Base-by-base conservation (phyloP, 2,797 vertebrate genomes). In the Vireo griseus region DNA sequence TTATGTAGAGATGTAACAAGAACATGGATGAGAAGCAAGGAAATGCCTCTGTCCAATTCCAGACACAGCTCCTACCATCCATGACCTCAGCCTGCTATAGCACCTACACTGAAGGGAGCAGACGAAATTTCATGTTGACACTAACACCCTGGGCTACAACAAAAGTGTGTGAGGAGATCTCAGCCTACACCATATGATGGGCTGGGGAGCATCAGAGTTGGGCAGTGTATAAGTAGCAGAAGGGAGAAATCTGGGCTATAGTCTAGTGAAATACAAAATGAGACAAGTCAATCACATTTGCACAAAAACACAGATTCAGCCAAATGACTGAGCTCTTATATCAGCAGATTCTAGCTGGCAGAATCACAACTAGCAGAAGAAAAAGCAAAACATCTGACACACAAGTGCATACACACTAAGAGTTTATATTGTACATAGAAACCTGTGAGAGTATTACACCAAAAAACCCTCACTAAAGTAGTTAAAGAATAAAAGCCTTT, bases 241-340 rank as follows among this genome's bases (percentile, higher is more conserved):
- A 95, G 78, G 92, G 57, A 94, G 68, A 95, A 96, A 94, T 90
- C 75, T 92, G 87, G 85, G 45, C 78, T 90, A 31, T n/a, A 90
- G 78, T 48, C 62, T 90, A 94, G 75, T 58, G 72, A 92, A 84
- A 95, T 35, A 57, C 16, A 59, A 94, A 91, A 91, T 62, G 82
- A 94, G 91, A 80, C 75, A 85, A 85, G 85, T 83, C 84, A 74
- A 77, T 85, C 81, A 91, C 47, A 54, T 92, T 91, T 71, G 79
- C 87, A 94, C 75, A 90, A 90, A 90, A 96, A 68, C 82, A 92
- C 24, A 68, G 72, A 86, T 47, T 54, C 61, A 88, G 90, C 87
- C 94, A 94, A 90, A 74, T 58, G 65, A 77, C 52, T 50, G 71
- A 91, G 71, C 28, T 80, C 79, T 92, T 67, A 0, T 39, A 86